Evolutionary conservation across 2,888 invertebrate genomes (phyloP).

Genomic region (Ochropleura plecta): DNA sequence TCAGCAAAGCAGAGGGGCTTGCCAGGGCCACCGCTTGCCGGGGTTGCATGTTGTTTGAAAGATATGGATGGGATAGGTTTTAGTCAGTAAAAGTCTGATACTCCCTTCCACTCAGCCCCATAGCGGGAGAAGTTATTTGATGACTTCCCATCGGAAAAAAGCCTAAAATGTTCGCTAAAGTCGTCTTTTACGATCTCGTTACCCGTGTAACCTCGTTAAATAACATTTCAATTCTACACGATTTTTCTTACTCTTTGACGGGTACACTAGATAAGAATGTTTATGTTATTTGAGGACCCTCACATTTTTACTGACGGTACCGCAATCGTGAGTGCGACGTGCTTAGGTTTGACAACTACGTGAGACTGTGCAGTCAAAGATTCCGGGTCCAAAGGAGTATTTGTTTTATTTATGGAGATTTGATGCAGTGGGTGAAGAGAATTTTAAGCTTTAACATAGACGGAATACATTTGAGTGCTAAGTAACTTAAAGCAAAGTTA

Average conservation of each 20-base stretch:
- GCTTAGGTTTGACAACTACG: constrained; percentile 25
- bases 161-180: too few species aligned
- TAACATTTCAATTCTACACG: background rate
- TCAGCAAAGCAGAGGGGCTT: too few species aligned
- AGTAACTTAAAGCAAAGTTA: background rate
- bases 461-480: background rate
- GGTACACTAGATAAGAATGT: constrained; percentile 13
- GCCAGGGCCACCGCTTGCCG: too few species aligned
- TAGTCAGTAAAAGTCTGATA: too few species aligned
- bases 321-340: constrained; percentile 32
- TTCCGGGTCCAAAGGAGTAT: constrained; percentile 14
- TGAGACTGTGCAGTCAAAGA: constrained; percentile 15
- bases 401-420: constrained; percentile 23
- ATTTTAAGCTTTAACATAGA: constrained; percentile 12
- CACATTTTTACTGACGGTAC: constrained; percentile 33
- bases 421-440: background rate
- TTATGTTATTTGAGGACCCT: constrained; percentile 36
- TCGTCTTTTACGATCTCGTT: background rate
- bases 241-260: constrained; percentile 8
- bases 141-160: too few species aligned
- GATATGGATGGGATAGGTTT: too few species aligned
- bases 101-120: too few species aligned
- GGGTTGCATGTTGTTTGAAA: too few species aligned
- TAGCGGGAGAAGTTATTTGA: too few species aligned
- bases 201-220: background rate